A percentile compares a stretch with the other conserved stretches of the same genome.
These are phyloP conservation scores for Sinella curviseta DNA, from an alignment of 1,140 invertebrate species.

Conservation along the genomic window DNA sequence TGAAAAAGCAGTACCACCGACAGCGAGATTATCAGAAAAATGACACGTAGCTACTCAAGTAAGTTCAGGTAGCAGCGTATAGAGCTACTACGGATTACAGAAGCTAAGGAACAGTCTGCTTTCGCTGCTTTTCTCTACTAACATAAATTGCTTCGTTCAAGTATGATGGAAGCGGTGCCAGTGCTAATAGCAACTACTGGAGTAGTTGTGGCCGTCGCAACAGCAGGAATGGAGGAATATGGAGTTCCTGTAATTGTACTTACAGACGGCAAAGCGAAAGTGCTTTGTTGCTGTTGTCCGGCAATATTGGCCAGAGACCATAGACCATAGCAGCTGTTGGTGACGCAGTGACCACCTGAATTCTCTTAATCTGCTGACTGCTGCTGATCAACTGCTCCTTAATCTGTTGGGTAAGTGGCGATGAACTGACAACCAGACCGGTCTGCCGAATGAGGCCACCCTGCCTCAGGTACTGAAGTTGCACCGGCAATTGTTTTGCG, in stretches of 20 bases:
- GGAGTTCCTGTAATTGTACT: neutral
- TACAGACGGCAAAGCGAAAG: neutral
- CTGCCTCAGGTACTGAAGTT: neutral
- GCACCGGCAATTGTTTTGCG: neutral
- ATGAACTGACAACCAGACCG: neutral
- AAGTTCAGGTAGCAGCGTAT: too few relatives aligned
- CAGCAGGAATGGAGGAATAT: neutral
- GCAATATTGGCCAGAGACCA: neutral
- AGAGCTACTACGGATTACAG: too few relatives aligned
- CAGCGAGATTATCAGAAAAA: too few relatives aligned
- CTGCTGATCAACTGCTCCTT: neutral
- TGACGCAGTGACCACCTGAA: constrained; percentile 28
- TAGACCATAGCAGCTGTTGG: constrained; percentile 14
- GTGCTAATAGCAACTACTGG: neutral
- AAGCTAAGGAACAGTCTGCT: too few relatives aligned
- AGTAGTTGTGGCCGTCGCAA: neutral
- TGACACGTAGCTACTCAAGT: too few relatives aligned
- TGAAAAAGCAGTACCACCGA: too few relatives aligned
- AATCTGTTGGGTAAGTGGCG: neutral
- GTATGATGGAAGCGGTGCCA: neutral
- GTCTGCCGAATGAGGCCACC: neutral
- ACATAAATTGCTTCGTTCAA: too few relatives aligned
- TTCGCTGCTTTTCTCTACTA: too few relatives aligned
- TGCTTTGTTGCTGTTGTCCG: neutral
- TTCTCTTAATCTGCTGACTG: constrained; percentile 27